Evolutionary conservation across 1,140 invertebrate genomes (phyloP).

Genomic region (Cataglyphis hispanica): DNA sequence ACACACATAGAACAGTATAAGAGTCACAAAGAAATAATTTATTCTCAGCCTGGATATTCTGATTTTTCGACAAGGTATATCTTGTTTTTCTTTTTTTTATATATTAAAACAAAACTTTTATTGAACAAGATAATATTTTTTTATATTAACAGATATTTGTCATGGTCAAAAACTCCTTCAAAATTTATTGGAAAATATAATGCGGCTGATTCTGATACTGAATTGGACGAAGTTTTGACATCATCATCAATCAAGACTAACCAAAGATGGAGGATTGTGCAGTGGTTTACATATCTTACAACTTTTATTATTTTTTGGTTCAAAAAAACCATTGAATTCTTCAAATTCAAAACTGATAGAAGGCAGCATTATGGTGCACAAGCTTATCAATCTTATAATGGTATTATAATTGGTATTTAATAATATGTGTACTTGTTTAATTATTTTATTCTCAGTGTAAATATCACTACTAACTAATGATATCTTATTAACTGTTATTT

Average conservation of each 20-base stretch:
- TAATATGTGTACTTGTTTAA: conserved; percentile 9
- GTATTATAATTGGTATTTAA: conserved; percentile 65
- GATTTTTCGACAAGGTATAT: conserved; percentile 62
- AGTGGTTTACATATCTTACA: conserved; percentile 67
- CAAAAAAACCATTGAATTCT: conserved; percentile 69
- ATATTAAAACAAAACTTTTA: background rate
- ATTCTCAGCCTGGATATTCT: conserved; percentile 61
- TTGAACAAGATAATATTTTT: conserved; percentile 1
- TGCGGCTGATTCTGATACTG: conserved; percentile 79
- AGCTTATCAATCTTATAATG: conserved; percentile 75
- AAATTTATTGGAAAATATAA: conserved; percentile 50
- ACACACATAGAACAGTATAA: conserved; percentile 76
- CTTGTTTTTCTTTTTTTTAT: conserved; percentile 19
- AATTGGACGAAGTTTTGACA: conserved; percentile 75
- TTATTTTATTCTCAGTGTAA: conserved; percentile 12
- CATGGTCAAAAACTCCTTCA: conserved; percentile 43
- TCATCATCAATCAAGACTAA: conserved; percentile 47
- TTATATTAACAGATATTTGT: conserved; percentile 63
- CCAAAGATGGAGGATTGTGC: conserved; percentile 65
- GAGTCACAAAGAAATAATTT: conserved; percentile 71
- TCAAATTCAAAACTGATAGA: conserved; percentile 73
- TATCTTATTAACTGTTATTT: conserved; percentile 53
- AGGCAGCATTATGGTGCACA: conserved; percentile 72
- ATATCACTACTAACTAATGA: conserved; percentile 10
- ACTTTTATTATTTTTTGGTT: conserved; percentile 68